Conservation (phyloP, 2,888 invertebrate genomes). For the Macaria notata region DNA sequence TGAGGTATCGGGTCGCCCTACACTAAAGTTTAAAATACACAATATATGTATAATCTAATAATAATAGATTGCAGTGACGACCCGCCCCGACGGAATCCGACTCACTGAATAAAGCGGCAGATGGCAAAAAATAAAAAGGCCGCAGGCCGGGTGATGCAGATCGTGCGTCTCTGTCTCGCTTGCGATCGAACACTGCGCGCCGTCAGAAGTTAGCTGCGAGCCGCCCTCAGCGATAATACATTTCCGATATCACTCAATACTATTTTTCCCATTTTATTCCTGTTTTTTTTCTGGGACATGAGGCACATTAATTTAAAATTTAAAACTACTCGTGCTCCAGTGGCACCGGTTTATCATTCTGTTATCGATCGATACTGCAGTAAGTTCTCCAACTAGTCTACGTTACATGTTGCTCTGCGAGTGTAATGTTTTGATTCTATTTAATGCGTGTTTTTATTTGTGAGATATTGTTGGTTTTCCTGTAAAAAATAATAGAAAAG, state of each 20-base stretch:
- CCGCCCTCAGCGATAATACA: slow-evolving; percentile 10
- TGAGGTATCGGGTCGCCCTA: slow-evolving; percentile 73
- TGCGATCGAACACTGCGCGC: slow-evolving; percentile 29
- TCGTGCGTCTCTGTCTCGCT: slow-evolving; percentile 47
- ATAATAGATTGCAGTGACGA: slow-evolving; percentile 68
- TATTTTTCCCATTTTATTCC: slow-evolving; percentile 12
- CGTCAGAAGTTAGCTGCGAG: slow-evolving; percentile 34
- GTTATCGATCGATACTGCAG: slow-evolving; percentile 17
- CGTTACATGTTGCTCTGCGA: slow-evolving; percentile 8
- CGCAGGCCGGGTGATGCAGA: slow-evolving; percentile 51
- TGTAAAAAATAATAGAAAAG: background rate
- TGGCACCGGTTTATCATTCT: background rate
- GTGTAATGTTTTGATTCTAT: slow-evolving; percentile 16
- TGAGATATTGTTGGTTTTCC: slow-evolving; percentile 6
- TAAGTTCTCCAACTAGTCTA: slow-evolving; percentile 9
- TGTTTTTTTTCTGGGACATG: slow-evolving; percentile 6
- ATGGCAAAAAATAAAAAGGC: slow-evolving; percentile 55
- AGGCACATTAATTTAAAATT: slow-evolving; percentile 1
- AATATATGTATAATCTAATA: slow-evolving; percentile 55
- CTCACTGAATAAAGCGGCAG: slow-evolving; percentile 62
- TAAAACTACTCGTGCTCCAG: slow-evolving; percentile 1
- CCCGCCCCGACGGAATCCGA: slow-evolving; percentile 75
- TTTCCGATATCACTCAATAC: slow-evolving; percentile 17
- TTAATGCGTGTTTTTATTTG: slow-evolving; percentile 3
- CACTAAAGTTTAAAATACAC: slow-evolving; percentile 63